phyloP scores from a whole-genome alignment of 2,113 vertebrate species.

The Oryzias woworae region DNA sequence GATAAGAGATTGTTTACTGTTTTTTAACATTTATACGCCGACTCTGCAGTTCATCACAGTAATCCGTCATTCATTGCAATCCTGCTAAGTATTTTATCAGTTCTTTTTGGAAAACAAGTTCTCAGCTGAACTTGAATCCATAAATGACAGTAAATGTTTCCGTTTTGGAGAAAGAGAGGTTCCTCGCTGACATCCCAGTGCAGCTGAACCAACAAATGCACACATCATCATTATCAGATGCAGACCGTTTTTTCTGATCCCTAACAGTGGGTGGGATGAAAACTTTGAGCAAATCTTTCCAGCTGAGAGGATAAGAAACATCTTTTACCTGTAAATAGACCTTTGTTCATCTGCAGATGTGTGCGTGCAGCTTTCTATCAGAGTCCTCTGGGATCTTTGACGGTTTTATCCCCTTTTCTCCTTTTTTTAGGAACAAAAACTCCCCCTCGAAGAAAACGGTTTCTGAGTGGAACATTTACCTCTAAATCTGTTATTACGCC shows the following conservation, averaged over 20 bases:
- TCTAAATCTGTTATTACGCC: conserved; percentile 27
- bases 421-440: conserved; percentile 8
- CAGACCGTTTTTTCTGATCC: conserved; percentile 15
- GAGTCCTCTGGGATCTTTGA: neutral
- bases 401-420: neutral
- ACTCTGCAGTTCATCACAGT: too few relatives aligned
- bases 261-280: conserved; percentile 29
- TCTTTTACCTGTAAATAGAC: neutral
- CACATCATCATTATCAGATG: conserved; percentile 29
- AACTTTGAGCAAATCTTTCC: conserved; percentile 24
- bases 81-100: too few relatives aligned
- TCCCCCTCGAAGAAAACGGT: neutral
- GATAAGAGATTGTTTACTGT: too few relatives aligned
- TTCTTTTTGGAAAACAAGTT: too few relatives aligned
- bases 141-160: too few relatives aligned
- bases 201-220: conserved; percentile 34
- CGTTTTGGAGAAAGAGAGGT: conserved; percentile 1
- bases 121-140: too few relatives aligned
- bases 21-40: too few relatives aligned
- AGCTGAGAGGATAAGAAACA: neutral
- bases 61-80: too few relatives aligned
- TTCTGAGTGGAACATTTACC: conserved; percentile 21
- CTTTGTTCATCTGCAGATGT: conserved; percentile 2
- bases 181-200: conserved; percentile 29
- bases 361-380: neutral